Conservation (phyloP, 92 coral and sea anemone species). For the Plumapathes pennacea region DNA sequence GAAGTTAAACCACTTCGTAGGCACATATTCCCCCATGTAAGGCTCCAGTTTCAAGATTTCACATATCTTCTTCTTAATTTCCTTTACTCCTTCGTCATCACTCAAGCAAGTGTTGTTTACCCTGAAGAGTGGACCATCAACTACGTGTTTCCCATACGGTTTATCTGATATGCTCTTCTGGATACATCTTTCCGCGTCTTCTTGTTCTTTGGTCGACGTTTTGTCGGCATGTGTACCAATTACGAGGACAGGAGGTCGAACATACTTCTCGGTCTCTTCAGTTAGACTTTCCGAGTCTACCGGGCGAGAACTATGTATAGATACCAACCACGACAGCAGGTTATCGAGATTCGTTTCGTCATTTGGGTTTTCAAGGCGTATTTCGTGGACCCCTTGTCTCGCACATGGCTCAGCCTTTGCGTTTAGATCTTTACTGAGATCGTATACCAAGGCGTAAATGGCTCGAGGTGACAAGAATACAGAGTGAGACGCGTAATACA, state of each 20-base stretch:
- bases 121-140: slow-evolving; percentile 3
- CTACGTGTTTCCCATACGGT: slow-evolving; percentile 11
- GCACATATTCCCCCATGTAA: no score
- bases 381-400: slow-evolving; percentile 20
- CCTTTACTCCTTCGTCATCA: no score
- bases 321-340: slow-evolving; percentile 20
- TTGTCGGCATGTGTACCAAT: slow-evolving; percentile 40
- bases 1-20: no score
- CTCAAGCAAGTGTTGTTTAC: slow-evolving; percentile 13
- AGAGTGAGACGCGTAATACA: slow-evolving; percentile 37
- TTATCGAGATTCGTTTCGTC: slow-evolving; percentile 14
- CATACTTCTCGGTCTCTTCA: not conserved
- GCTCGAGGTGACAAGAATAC: slow-evolving; percentile 35
- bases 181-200: not conserved
- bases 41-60: no score
- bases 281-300: not conserved
- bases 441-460: slow-evolving; percentile 11
- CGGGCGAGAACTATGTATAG: slow-evolving; percentile 6
- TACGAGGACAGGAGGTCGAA: no score
- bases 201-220: no score
- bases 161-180: slow-evolving; percentile 2
- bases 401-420: slow-evolving; percentile 28
- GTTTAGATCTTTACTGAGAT: no score
- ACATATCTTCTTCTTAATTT: no score
- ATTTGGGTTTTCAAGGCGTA: slow-evolving; percentile 8